Evolutionary conservation across 2,888 invertebrate species (phyloP).

Genomic region (Stomorhina lunata): DNA sequence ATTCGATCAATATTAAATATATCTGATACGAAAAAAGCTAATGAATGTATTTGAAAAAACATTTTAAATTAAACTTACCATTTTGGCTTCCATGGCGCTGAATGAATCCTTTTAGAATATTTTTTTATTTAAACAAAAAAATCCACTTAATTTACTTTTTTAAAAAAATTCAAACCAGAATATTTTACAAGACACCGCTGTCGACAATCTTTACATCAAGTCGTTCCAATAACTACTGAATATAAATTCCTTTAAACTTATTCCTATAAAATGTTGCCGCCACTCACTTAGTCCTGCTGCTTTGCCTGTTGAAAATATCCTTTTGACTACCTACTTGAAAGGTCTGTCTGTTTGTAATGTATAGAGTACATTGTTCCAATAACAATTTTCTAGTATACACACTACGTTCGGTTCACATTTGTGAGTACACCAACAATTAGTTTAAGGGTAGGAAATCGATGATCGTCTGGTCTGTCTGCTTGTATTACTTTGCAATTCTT

Average conservation of each 20-base stretch:
- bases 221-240: slow-evolving; percentile 28
- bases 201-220: slow-evolving; percentile 7
- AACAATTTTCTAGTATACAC: neutral
- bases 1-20: too few species aligned
- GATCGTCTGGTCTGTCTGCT: slow-evolving; percentile 2
- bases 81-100: slow-evolving; percentile 24
- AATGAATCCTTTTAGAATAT: slow-evolving; percentile 7
- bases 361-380: slow-evolving; percentile 10
- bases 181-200: neutral
- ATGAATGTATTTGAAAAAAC: too few species aligned
- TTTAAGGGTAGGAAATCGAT: slow-evolving; percentile 21
- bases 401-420: neutral
- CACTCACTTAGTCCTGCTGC: slow-evolving; percentile 1
- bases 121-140: neutral
- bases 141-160: neutral
- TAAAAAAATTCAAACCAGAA: slow-evolving; percentile 45
- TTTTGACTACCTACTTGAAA: slow-evolving; percentile 38
- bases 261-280: slow-evolving; percentile 17
- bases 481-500: slow-evolving; percentile 27
- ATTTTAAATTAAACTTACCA: slow-evolving; percentile 32
- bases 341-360: neutral
- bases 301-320: slow-evolving; percentile 27
- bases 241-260: neutral
- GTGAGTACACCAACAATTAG: neutral
- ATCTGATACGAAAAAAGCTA: too few species aligned